Evolutionary conservation across 2,888 invertebrate genomes (phyloP).

Genomic region (Panorpa germanica): DNA sequence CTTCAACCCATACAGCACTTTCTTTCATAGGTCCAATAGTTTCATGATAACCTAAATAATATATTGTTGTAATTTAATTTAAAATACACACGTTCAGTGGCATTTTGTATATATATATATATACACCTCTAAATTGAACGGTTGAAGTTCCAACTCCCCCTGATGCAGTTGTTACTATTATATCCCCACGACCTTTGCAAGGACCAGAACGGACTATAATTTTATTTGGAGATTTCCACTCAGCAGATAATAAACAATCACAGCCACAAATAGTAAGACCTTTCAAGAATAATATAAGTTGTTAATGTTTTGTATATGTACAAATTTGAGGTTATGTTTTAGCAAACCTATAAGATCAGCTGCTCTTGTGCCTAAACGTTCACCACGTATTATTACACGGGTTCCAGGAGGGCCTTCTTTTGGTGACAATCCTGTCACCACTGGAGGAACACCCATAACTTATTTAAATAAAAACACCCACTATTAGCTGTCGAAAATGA

Average conservation of each 20-base stretch:
- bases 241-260: slow-evolving; percentile 86
- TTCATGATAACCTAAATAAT: slow-evolving; percentile 54
- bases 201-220: slow-evolving; percentile 90
- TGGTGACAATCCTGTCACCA: slow-evolving; percentile 93
- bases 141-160: slow-evolving; percentile 81
- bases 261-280: slow-evolving; percentile 89
- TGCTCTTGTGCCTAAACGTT: slow-evolving; percentile 74
- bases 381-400: slow-evolving; percentile 83
- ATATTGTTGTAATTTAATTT: slow-evolving; percentile 21
- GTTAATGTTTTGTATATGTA: slow-evolving; percentile 9
- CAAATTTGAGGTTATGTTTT: slow-evolving; percentile 3
- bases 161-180: slow-evolving; percentile 69
- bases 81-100: slow-evolving; percentile 1
- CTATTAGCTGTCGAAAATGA: too few species aligned
- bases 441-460: slow-evolving; percentile 66
- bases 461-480: too few species aligned
- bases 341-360: slow-evolving; percentile 67
- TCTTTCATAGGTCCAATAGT: slow-evolving; percentile 89
- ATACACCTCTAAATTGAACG: slow-evolving; percentile 62
- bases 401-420: slow-evolving; percentile 98
- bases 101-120: slow-evolving; percentile 8
- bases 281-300: slow-evolving; percentile 20
- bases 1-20: slow-evolving; percentile 97
- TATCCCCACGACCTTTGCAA: slow-evolving; percentile 79
- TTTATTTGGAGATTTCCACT: slow-evolving; percentile 96